Percentiles rank a stretch among this genome's conserved stretches.
These are phyloP conservation scores for Eutrigla gurnardus DNA, from an alignment of 2,797 vertebrate genomes.

Conservation along the genomic window DNA sequence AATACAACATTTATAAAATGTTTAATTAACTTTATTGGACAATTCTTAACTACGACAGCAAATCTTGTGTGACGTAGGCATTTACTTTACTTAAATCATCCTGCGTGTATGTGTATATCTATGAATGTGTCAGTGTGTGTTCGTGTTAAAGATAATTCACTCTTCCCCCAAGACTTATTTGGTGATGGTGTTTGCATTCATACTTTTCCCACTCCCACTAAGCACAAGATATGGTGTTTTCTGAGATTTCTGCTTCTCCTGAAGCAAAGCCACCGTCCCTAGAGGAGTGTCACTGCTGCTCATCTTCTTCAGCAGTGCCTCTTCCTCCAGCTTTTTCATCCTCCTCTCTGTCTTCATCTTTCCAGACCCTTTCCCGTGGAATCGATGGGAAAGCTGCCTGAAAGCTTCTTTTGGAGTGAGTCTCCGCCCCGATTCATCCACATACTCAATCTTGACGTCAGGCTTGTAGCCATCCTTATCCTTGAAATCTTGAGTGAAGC, in stretches of 20 bases:
- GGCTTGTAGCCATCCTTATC: constrained; percentile 92
- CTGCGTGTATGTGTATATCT: neutral
- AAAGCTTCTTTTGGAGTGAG: constrained; percentile 95
- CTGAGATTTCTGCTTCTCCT: constrained; percentile 97
- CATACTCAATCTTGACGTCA: constrained; percentile 94
- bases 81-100: constrained; percentile 51
- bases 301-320: constrained; percentile 96
- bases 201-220: constrained; percentile 95
- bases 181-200: constrained; percentile 89
- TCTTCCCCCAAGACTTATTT: constrained; percentile 59
- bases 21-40: constrained; percentile 60
- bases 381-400: constrained; percentile 93
- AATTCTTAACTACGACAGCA: constrained; percentile 46
- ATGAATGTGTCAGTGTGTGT: neutral
- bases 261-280: constrained; percentile 92
- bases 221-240: constrained; percentile 95
- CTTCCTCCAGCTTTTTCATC: constrained; percentile 96
- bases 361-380: constrained; percentile 94
- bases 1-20: constrained; percentile 8
- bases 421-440: constrained; percentile 93
- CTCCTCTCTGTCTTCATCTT: constrained; percentile 96
- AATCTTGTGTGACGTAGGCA: constrained; percentile 29
- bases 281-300: constrained; percentile 95
- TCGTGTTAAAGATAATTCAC: constrained; percentile 13
- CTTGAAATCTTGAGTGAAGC: constrained; percentile 96